These are phyloP conservation scores for Xylota sylvarum DNA, from an alignment of 2,888 invertebrate genomes.

Conservation along the genomic window DNA sequence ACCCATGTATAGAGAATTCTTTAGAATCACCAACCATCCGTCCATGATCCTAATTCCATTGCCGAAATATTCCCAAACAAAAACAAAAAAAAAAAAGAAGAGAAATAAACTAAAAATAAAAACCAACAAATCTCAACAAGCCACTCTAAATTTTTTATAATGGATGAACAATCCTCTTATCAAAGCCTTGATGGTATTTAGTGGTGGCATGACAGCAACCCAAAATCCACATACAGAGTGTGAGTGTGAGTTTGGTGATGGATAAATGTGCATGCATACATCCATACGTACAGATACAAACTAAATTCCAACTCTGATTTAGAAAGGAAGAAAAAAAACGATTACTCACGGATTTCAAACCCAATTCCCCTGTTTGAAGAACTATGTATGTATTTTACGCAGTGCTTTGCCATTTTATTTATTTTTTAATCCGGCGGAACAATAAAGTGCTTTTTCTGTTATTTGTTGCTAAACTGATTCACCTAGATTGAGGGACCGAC, in stretches of 20 bases:
- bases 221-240: conserved; percentile 50
- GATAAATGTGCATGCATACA: conserved; percentile 30
- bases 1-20: conserved; percentile 52
- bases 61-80: conserved; percentile 41
- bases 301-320: conserved; percentile 31
- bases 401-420: conserved; percentile 21
- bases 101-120: conserved; percentile 19
- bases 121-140: conserved; percentile 58
- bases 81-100: conserved; percentile 13
- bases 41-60: conserved; percentile 61
- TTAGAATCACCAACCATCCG: conserved; percentile 50
- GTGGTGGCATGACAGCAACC: conserved; percentile 69
- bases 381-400: conserved; percentile 64
- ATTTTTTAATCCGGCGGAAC: conserved; percentile 35
- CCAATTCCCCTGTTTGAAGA: conserved; percentile 58
- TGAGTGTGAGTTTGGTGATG: conserved; percentile 3
- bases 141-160: conserved; percentile 41
- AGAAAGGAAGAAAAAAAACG: conserved; percentile 25
- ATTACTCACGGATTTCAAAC: conserved; percentile 35
- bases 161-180: conserved; percentile 72
- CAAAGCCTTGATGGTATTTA: conserved; percentile 72
- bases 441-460: conserved; percentile 40
- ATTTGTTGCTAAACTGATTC: conserved; percentile 54
- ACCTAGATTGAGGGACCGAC: conserved; percentile 41
- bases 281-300: conserved; percentile 34